phyloP scores from a whole-genome alignment of 2,888 invertebrate species.

The Abrostola tripartita region DNA sequence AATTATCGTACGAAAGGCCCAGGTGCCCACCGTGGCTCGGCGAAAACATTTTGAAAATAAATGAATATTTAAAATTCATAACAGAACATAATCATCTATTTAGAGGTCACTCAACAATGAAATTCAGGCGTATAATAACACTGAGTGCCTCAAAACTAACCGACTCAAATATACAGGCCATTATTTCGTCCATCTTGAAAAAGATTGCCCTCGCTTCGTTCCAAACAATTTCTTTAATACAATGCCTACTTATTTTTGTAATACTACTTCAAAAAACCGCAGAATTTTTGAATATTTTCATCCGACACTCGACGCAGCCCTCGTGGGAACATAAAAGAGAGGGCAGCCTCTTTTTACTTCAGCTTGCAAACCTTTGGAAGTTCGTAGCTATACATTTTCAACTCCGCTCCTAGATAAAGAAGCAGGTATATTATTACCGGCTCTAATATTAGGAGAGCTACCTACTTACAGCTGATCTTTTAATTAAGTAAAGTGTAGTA shows the following conservation, averaged over 20 bases:
- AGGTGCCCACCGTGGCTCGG: no score
- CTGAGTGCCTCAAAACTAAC: conserved; percentile 44
- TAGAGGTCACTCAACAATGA: conserved; percentile 12
- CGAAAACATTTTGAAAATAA: background rate
- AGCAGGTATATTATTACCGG: conserved; percentile 49
- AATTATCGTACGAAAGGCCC: no score
- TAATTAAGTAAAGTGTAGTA: conserved; percentile 19
- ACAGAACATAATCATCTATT: background rate
- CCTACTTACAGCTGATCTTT: conserved; percentile 10
- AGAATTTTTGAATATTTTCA: conserved; percentile 67
- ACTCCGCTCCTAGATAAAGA: conserved; percentile 59
- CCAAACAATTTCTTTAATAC: conserved; percentile 50
- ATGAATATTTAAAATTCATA: background rate
- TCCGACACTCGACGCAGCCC: conserved; percentile 60
- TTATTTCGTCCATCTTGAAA: conserved; percentile 30
- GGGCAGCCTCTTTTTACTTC: conserved; percentile 62
- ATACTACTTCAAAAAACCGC: conserved; percentile 61
- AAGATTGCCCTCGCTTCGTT: conserved; percentile 43
- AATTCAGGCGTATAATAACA: conserved; percentile 32
- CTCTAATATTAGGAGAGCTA: conserved; percentile 39
- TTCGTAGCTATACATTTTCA: conserved; percentile 63
- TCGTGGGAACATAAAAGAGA: conserved; percentile 66
- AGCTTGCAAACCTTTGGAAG: conserved; percentile 60
- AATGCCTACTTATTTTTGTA: conserved; percentile 54
- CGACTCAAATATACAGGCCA: conserved; percentile 26